Conservation (phyloP, 2,797 vertebrate species). For the Liasis olivaceus region DNA sequence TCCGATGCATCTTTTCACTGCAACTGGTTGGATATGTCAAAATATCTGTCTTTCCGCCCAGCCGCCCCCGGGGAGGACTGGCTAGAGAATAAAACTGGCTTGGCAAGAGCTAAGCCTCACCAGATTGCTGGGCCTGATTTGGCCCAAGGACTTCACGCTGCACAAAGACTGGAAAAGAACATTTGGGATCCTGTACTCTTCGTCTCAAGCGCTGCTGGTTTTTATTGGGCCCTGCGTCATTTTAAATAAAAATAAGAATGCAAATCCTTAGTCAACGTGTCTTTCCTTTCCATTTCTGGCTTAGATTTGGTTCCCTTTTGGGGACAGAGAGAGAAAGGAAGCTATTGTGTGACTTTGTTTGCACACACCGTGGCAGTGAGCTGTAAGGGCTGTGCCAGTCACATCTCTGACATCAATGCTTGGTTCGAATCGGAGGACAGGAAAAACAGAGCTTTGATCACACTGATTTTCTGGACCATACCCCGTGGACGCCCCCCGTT, state of each 20-base stretch:
- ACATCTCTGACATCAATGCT: background rate
- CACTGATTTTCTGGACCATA: too few species aligned
- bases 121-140: background rate
- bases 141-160: background rate
- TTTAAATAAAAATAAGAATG: background rate
- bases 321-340: too few species aligned
- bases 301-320: background rate
- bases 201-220: background rate
- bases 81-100: background rate
- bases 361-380: background rate
- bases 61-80: background rate
- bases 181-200: background rate
- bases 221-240: background rate
- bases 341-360: background rate
- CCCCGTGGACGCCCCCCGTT: background rate
- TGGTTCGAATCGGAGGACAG: background rate
- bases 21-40: background rate
- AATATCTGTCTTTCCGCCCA: background rate
- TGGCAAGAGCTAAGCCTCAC: background rate
- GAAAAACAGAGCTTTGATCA: background rate
- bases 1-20: accelerated
- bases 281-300: background rate
- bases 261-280: background rate
- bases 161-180: background rate
- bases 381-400: background rate